Conservation (phyloP, 2,888 invertebrate species). For the Taphrorychus bicolor region DNA sequence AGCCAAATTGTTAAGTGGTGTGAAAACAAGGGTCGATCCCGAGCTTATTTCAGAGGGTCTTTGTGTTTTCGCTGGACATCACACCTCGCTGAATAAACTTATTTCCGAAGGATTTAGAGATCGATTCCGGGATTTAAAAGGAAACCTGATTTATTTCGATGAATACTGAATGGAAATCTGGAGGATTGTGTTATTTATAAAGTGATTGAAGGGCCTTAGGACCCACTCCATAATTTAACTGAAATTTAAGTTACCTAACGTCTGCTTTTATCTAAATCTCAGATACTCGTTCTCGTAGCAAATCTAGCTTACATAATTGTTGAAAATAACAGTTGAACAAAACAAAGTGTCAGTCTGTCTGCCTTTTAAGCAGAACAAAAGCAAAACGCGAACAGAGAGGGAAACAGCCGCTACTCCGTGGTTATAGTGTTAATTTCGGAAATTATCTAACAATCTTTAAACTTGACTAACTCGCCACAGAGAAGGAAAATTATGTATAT, state of each 20-base stretch:
- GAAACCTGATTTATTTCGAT: conserved; percentile 36
- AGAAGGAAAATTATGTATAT: conserved; percentile 62
- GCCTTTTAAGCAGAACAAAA: conserved; percentile 6
- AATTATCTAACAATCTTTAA: conserved; percentile 62
- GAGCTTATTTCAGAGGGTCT: conserved; percentile 28
- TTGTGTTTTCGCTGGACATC: conserved; percentile 45
- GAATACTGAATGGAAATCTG: conserved; percentile 30
- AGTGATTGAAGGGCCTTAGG: not conserved
- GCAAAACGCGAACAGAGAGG: conserved; percentile 11
- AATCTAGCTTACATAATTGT: not conserved
- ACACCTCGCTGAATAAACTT: conserved; percentile 47
- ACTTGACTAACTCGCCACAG: conserved; percentile 62
- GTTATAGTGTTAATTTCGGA: conserved; percentile 61
- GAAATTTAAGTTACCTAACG: not conserved
- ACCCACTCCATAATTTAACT: not conserved
- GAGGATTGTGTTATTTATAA: conserved; percentile 10
- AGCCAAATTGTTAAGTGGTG: conserved; percentile 36
- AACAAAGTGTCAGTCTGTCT: conserved; percentile 3
- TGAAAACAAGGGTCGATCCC: conserved; percentile 34
- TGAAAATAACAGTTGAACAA: not conserved
- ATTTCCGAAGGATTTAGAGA: conserved; percentile 46
- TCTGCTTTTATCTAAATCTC: not conserved
- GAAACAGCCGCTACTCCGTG: conserved; percentile 50
- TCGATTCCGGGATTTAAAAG: conserved; percentile 35
- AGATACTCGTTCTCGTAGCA: not conserved